A percentile compares a stretch with the other conserved stretches of the same genome.
Evolutionary conservation across 2,888 invertebrate species (phyloP).

Genomic region (Uropetala carovei): DNA sequence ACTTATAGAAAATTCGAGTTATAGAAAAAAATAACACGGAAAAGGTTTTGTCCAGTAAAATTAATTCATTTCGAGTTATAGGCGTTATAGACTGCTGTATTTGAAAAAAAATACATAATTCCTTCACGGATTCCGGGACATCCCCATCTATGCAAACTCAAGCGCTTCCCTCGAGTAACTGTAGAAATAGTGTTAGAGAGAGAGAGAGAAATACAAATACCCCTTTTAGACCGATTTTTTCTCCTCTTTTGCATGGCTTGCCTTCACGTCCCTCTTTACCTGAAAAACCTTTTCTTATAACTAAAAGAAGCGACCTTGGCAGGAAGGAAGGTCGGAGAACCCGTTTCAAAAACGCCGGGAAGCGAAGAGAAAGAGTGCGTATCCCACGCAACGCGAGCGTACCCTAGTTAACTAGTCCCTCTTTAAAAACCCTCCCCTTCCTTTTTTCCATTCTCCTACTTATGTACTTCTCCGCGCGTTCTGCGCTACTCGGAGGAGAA

Average conservation of each 20-base stretch:
- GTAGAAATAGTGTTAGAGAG: background rate
- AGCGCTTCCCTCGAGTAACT: background rate
- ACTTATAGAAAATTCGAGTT: too few relatives aligned
- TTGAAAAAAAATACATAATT: too few relatives aligned
- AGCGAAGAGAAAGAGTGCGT: background rate
- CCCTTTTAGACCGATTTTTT: background rate
- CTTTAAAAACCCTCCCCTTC: too few relatives aligned
- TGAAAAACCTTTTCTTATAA: background rate
- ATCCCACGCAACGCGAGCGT: background rate
- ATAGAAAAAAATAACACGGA: too few relatives aligned
- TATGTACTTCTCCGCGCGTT: background rate
- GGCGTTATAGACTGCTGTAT: too few relatives aligned
- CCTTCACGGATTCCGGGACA: too few relatives aligned
- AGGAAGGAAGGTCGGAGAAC: background rate
- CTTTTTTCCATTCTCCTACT: too few relatives aligned
- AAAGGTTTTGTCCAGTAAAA: too few relatives aligned
- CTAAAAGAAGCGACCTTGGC: background rate
- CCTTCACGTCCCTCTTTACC: slow-evolving; percentile 8
- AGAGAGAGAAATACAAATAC: background rate
- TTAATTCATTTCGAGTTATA: too few relatives aligned
- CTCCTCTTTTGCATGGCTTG: slow-evolving; percentile 15
- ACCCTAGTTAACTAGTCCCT: too few relatives aligned
- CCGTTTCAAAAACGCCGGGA: background rate
- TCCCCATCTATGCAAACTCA: background rate
- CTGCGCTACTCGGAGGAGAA: background rate